phyloP scores from a whole-genome alignment of 2,113 vertebrate genomes.

The Tinamus guttatus region DNA sequence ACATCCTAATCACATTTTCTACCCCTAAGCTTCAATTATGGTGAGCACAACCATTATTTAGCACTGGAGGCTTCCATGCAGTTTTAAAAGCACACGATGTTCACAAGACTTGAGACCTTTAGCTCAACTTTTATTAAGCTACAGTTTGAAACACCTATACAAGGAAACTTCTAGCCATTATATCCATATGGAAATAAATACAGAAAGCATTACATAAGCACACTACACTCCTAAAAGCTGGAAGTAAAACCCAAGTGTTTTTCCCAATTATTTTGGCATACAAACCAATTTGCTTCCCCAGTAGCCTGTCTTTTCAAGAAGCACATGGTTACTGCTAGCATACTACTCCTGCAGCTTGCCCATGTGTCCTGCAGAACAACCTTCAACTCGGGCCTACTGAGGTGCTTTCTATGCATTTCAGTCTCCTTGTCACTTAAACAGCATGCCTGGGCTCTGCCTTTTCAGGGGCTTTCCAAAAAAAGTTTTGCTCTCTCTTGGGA shows the following conservation, averaged over 20 bases:
- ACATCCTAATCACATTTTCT: neutral
- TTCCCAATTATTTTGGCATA: neutral
- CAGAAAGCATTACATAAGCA: neutral
- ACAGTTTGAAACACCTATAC: neutral
- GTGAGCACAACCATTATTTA: neutral
- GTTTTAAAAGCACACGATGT: neutral
- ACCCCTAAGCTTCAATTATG: neutral
- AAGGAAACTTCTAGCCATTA: neutral
- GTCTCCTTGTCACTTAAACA: neutral
- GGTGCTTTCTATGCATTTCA: neutral
- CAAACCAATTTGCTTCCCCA: neutral
- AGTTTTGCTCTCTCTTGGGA: neutral
- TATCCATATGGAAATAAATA: neutral
- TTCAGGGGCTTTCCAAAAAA: neutral
- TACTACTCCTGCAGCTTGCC: neutral
- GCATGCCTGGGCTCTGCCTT: neutral
- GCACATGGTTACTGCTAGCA: neutral
- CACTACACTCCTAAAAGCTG: fast-evolving
- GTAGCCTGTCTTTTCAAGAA: neutral
- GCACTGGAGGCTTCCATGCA: neutral
- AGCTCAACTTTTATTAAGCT: neutral
- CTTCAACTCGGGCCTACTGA: neutral
- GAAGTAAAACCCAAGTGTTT: neutral
- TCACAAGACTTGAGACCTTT: neutral
- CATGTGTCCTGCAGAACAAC: neutral